Percentiles rank a stretch among this genome's conserved stretches.
These are phyloP conservation scores for Gorsachius goisagi DNA, from an alignment of 2,113 vertebrate genomes.

Conservation along the genomic window DNA sequence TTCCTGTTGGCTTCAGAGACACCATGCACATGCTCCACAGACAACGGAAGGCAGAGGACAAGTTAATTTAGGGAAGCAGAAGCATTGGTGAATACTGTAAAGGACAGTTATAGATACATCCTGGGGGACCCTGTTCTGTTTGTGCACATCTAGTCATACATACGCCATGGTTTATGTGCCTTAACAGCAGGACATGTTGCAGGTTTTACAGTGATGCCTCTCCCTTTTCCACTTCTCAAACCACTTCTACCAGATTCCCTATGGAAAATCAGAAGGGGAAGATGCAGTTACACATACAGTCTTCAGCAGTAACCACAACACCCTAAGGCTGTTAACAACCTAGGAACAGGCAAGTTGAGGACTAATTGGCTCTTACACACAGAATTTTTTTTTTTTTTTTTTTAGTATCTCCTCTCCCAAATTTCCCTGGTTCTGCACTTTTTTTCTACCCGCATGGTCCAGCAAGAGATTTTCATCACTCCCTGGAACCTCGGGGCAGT, in stretches of 20 bases:
- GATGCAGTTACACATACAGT: not conserved
- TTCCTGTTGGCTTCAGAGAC: conserved; percentile 6
- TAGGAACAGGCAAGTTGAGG: not conserved
- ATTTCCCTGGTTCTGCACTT: not conserved
- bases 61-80: not conserved
- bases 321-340: not conserved
- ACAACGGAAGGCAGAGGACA: not conserved
- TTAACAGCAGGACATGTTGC: not conserved
- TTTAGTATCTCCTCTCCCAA: not conserved
- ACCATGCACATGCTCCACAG: not conserved
- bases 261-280: not conserved
- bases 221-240: not conserved
- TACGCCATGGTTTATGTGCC: not conserved
- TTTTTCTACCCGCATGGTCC: no score
- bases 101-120: not conserved
- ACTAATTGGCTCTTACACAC: not conserved
- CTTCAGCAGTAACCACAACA: not conserved
- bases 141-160: not conserved
- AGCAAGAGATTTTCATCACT: not conserved
- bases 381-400: not conserved
- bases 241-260: not conserved
- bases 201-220: not conserved
- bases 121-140: not conserved
- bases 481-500: not conserved
- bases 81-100: not conserved